Evolutionary conservation across 2,888 invertebrate genomes (phyloP).

Genomic region (Drosophila atripex): DNA sequence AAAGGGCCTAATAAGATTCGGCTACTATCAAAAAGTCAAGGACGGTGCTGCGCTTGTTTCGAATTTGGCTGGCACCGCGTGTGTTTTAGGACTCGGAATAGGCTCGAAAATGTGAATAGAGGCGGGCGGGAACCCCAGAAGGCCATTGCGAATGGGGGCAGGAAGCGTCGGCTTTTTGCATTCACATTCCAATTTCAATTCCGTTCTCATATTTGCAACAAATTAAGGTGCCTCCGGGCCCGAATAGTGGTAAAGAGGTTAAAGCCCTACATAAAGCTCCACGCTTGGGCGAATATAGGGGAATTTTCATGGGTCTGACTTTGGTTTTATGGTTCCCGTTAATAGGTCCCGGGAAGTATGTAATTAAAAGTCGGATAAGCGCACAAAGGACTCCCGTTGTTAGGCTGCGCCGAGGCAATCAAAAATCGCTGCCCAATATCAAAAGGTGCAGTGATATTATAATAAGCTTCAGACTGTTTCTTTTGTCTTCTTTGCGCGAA

Average conservation of each 20-base stretch:
- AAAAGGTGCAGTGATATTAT: conserved; percentile 38
- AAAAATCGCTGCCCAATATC: conserved; percentile 45
- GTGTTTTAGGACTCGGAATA: conserved; percentile 49
- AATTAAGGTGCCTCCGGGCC: conserved; percentile 53
- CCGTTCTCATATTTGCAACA: conserved; percentile 32
- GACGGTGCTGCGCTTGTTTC: conserved; percentile 21
- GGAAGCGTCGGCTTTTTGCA: conserved; percentile 15
- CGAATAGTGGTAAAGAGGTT: conserved; percentile 30
- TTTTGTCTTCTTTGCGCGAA: not conserved
- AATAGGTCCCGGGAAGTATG: conserved; percentile 36
- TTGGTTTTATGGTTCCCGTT: conserved; percentile 6
- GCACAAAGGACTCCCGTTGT: conserved; percentile 8
- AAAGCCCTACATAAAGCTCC: conserved; percentile 22
- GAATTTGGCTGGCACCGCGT: conserved; percentile 32
- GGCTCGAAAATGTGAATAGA: conserved; percentile 31
- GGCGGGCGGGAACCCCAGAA: conserved; percentile 22
- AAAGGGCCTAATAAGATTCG: conserved; percentile 4
- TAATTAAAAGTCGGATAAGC: conserved; percentile 57
- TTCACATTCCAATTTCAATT: conserved; percentile 32
- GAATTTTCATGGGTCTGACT: conserved; percentile 10
- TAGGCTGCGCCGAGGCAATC: conserved; percentile 25
- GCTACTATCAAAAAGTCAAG: not conserved
- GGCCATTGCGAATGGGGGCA: conserved; percentile 25
- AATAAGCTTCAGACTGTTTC: conserved; percentile 12
- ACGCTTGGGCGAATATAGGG: conserved; percentile 9